Evolutionary conservation across 2,113 vertebrate genomes (phyloP).

Genomic region (Chaetodon trifascialis): DNA sequence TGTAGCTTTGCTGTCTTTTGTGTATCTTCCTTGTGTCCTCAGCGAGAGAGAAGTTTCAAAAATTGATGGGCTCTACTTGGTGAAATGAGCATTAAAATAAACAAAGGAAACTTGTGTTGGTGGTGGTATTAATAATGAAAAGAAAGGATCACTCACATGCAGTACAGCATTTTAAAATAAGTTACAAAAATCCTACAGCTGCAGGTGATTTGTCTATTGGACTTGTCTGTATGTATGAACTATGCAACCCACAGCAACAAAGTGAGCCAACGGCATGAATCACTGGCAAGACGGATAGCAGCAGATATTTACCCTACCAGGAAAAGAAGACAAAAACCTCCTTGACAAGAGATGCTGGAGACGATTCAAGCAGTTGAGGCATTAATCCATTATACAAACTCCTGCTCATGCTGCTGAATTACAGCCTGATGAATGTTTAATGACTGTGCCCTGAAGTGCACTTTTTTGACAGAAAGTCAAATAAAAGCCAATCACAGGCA

Average conservation of each 20-base stretch:
- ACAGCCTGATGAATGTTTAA: constrained; percentile 59
- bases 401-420: constrained; percentile 40
- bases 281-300: constrained; percentile 14
- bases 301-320: constrained; percentile 45
- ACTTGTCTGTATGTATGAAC: constrained; percentile 9
- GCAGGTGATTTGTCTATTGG: neutral
- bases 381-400: constrained; percentile 65
- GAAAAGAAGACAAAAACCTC: constrained; percentile 46
- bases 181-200: neutral
- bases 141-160: neutral
- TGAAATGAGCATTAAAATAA: neutral
- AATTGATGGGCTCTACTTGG: neutral
- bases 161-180: neutral
- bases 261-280: constrained; percentile 29
- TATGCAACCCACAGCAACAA: constrained; percentile 6
- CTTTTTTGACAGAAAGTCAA: constrained; percentile 24
- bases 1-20: neutral
- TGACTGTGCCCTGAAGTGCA: neutral
- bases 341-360: constrained; percentile 25
- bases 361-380: constrained; percentile 36
- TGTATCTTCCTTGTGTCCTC: neutral
- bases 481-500: constrained; percentile 27
- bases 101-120: neutral
- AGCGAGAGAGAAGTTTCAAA: constrained; percentile 6
- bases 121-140: neutral